Base-by-base conservation (phyloP, 2,888 invertebrate genomes). In the Cheilosia pagana region DNA sequence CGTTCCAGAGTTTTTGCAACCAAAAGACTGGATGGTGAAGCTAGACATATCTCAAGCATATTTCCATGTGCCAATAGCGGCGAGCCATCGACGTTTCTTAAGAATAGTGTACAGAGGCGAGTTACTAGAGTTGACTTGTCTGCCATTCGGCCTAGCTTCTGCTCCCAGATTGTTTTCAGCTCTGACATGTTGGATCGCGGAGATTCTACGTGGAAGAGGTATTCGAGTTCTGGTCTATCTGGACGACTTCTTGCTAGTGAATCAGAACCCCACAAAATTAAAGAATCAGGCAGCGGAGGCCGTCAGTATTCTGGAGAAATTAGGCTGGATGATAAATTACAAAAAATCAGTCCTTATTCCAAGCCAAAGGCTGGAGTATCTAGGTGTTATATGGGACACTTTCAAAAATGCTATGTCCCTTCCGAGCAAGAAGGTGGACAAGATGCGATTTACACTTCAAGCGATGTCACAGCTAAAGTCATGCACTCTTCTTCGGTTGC, bases 221-320 rank as follows among this genome's bases (percentile, higher is more conserved):
- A 52, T 76, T n/a, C 50, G 67, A 19, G 57, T 57, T 7, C 8
- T 75, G 5, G 48, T 75, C 7, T 75, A 75, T 25, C 12, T 75
- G 14, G 65, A 75, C 57, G 65, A 75, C n/a, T 75, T 39, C 63
- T 19, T 50, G 6, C 35, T 45, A n/a, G 63, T 12, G 16, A 31
- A 19, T 35, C 35, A 52, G 43, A 12, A 41, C n/a, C 21, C 14
- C n/a, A 31, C 23, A 10, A n/a, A 21, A 41, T 28, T 28, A 28
- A 8, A 8, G 2, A 28, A 28, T 28, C n/a, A n/a, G n/a, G n/a
- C n/a, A n/a, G n/a, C n/a, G n/a, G n/a, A n/a, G n/a, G n/a, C n/a
- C n/a, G n/a, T n/a, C n/a, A n/a, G n/a, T n/a, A n/a, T n/a, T n/a
- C n/a, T n/a, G n/a, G n/a, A n/a, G n/a, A n/a, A n/a, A n/a, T n/a